Percentiles rank a stretch among this genome's conserved stretches.
Conservation (phyloP, 2,113 vertebrate genomes). For the Jacana jacana region DNA sequence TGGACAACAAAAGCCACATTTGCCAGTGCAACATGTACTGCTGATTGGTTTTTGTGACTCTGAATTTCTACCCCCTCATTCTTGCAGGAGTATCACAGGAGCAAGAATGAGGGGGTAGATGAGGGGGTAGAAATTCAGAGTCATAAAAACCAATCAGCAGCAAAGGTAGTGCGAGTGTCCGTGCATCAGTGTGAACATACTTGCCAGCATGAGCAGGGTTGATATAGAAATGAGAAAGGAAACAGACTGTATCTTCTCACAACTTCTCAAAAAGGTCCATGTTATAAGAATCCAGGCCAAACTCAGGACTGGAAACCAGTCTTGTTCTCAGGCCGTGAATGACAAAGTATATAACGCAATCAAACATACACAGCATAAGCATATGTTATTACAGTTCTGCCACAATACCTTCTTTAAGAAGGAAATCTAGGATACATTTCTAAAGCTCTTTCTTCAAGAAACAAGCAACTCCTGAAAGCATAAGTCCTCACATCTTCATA, state of each 20-base stretch:
- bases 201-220: neutral
- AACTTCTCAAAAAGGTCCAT: neutral
- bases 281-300: neutral
- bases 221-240: neutral
- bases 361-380: neutral
- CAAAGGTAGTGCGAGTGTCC: neutral
- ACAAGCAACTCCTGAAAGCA: neutral
- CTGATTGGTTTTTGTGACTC: neutral
- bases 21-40: neutral
- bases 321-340: neutral
- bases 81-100: neutral
- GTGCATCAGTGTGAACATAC: neutral
- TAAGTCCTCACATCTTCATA: neutral
- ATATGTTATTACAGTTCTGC: neutral
- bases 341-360: neutral
- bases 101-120: neutral
- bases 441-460: neutral
- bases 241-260: neutral
- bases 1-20: neutral
- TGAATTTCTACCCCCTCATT: neutral
- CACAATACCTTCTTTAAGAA: neutral
- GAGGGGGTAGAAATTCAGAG: neutral
- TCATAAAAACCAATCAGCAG: neutral
- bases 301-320: neutral
- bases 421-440: neutral